Evolutionary conservation across 2,888 invertebrate genomes (phyloP).

Genomic region (Lasius fuliginosus): DNA sequence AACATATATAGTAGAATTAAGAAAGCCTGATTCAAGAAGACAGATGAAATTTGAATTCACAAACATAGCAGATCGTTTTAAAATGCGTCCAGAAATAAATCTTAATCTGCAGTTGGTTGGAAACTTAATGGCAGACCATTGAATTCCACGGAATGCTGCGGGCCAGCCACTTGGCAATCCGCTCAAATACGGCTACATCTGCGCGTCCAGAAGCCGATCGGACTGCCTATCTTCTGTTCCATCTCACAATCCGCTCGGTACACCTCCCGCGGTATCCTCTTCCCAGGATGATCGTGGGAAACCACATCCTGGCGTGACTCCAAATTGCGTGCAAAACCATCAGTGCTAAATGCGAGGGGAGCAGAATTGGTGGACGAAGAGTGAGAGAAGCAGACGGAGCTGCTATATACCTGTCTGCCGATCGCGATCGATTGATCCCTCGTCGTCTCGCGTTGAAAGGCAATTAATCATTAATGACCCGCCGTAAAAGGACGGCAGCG

Average conservation of each 20-base stretch:
- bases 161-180: conserved; percentile 74
- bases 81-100: conserved; percentile 50
- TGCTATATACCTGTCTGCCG: conserved; percentile 44
- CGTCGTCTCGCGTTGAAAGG: conserved; percentile 35
- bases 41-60: conserved; percentile 9
- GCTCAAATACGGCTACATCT: conserved; percentile 72
- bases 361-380: conserved; percentile 13
- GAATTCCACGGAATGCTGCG: conserved; percentile 61
- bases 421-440: conserved; percentile 69
- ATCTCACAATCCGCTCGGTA: conserved; percentile 70
- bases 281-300: conserved; percentile 74
- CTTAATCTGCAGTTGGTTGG: conserved; percentile 64
- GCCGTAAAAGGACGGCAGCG: conserved; percentile 42
- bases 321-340: conserved; percentile 77
- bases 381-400: conserved; percentile 8
- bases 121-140: conserved; percentile 69
- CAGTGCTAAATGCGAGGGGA: conserved; percentile 71
- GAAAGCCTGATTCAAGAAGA: not conserved
- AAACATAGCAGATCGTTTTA: not conserved
- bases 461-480: conserved; percentile 56
- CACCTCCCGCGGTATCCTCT: conserved; percentile 50
- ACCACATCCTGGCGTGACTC: conserved; percentile 75
- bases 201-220: conserved; percentile 73
- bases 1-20: too few relatives aligned
- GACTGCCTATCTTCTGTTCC: conserved; percentile 76